A percentile compares a stretch with the other conserved stretches of the same genome.
Evolutionary conservation across 2,113 vertebrate genomes (phyloP).

Genomic region (Caloenas nicobarica): DNA sequence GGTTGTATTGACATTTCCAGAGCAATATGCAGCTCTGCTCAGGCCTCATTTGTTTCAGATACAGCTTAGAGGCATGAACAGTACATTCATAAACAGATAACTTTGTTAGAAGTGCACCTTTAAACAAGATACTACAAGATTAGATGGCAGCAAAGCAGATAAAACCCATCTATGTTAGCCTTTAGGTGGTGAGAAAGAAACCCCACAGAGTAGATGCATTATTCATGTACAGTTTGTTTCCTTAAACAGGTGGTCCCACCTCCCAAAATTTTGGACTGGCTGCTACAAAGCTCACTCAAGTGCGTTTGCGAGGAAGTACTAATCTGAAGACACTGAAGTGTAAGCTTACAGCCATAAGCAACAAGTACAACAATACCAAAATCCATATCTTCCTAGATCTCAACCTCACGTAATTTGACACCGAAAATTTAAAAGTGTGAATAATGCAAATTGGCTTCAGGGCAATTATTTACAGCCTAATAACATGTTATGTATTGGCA

Average conservation of each 20-base stretch:
- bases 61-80: background rate
- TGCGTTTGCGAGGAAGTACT: rapidly evolving
- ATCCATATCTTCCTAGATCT: rapidly evolving
- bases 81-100: background rate
- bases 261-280: background rate
- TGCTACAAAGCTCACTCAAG: background rate
- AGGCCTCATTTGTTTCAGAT: background rate
- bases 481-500: background rate
- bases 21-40: background rate
- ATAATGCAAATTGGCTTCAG: background rate
- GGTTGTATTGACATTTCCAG: background rate
- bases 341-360: background rate
- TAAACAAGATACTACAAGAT: background rate
- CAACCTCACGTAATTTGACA: background rate
- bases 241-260: background rate
- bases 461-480: background rate
- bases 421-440: background rate
- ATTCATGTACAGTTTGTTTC: background rate
- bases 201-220: background rate
- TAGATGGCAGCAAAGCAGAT: background rate
- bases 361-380: background rate
- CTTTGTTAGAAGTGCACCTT: background rate
- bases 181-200: background rate
- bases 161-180: background rate
- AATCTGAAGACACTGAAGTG: background rate